Evolutionary conservation across 2,888 invertebrate genomes (phyloP).

Genomic region (Caenorhabditis sinica): DNA sequence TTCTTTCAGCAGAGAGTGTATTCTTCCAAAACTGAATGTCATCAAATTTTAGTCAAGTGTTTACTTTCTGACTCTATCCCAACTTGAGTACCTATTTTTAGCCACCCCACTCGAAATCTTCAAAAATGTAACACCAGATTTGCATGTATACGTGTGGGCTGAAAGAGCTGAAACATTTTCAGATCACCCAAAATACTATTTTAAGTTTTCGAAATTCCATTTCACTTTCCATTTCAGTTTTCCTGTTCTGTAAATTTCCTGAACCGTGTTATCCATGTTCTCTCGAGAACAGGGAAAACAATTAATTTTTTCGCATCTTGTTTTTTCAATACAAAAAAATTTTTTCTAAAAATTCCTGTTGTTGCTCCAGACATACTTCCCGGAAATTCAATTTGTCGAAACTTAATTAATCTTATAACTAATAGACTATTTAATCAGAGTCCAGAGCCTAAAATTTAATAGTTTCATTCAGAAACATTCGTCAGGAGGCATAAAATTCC

Average conservation of each 20-base stretch:
- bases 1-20: background rate
- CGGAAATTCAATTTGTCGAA: background rate
- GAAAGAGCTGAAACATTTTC: background rate
- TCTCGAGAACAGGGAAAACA: background rate
- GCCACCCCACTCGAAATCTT: background rate
- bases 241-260: background rate
- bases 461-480: too few relatives aligned
- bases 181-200: background rate
- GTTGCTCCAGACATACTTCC: background rate
- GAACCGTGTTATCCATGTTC: background rate
- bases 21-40: background rate
- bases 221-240: background rate
- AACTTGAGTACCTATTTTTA: background rate
- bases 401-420: background rate
- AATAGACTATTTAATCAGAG: background rate
- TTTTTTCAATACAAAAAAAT: slow-evolving; percentile 3
- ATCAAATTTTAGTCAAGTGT: background rate
- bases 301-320: background rate
- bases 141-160: background rate
- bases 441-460: too few relatives aligned
- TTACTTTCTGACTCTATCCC: background rate
- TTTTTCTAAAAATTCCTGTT: background rate
- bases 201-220: background rate
- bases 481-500: background rate
- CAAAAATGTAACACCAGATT: background rate